Conservation (phyloP, 2,113 vertebrate genomes). For the Dromiciops gliroides region DNA sequence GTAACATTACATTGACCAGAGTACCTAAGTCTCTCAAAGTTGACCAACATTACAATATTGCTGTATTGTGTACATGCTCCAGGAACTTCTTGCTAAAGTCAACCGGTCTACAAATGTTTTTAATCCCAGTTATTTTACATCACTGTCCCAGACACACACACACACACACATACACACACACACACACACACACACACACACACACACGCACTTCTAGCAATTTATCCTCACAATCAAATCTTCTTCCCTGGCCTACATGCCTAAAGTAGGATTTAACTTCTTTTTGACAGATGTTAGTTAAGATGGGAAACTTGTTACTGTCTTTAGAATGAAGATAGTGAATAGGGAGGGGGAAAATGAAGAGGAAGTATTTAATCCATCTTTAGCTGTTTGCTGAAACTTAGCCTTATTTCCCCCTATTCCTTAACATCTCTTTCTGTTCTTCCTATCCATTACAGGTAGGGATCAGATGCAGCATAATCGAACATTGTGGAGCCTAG, state of each 20-base stretch:
- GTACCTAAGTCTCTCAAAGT: not conserved
- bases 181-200: no score
- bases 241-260: not conserved
- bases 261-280: not conserved
- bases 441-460: conserved; percentile 10
- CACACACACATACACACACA: no score
- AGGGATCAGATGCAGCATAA: no score
- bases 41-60: not conserved
- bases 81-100: not conserved
- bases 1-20: no score
- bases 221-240: not conserved
- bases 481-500: no score
- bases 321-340: not conserved
- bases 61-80: not conserved
- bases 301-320: not conserved
- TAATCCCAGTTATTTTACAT: not conserved
- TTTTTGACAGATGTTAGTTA: not conserved
- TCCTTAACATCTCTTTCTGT: conserved; percentile 58
- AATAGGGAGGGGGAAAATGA: not conserved
- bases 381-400: conserved; percentile 26
- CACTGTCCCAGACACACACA: no score
- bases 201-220: not conserved
- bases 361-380: not conserved
- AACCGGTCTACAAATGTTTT: not conserved
- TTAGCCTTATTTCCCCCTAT: conserved; percentile 39